Conservation (phyloP, 1,140 invertebrate species). For the Lasioglossum baleicum region DNA sequence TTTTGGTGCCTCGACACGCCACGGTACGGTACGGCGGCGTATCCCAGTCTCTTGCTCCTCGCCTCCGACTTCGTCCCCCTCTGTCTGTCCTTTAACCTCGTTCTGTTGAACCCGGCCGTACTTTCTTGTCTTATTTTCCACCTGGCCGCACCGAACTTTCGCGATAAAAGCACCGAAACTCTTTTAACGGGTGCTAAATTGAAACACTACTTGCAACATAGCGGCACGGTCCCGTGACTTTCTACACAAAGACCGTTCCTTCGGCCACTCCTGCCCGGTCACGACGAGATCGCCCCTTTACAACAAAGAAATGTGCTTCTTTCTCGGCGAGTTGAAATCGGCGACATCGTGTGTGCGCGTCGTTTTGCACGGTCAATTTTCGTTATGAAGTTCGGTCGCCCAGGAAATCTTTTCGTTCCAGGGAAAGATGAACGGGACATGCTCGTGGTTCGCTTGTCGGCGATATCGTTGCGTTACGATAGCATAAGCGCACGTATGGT, state of each 20-base stretch:
- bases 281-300: not conserved
- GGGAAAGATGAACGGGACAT: not conserved
- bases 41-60: constrained; percentile 27
- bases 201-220: constrained; percentile 65
- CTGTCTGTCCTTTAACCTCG: constrained; percentile 22
- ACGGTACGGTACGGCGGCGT: constrained; percentile 37
- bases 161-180: constrained; percentile 66
- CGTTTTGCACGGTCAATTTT: too few relatives aligned
- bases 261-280: not conserved
- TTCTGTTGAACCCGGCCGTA: constrained; percentile 5
- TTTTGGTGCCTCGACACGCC: constrained; percentile 49
- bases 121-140: constrained; percentile 57
- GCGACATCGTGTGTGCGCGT: too few relatives aligned
- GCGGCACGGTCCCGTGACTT: constrained; percentile 16
- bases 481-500: not conserved
- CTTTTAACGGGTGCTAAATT: constrained; percentile 63
- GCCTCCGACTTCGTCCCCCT: constrained; percentile 1
- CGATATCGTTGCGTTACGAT: not conserved
- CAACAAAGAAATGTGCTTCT: constrained; percentile 24
- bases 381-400: not conserved
- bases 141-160: constrained; percentile 51
- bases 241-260: not conserved
- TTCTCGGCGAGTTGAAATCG: not conserved
- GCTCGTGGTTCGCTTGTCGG: not conserved
- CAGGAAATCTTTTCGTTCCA: not conserved